A percentile compares a stretch with the other conserved stretches of the same genome.
phyloP scores from a whole-genome alignment of 2,888 invertebrate species.

The Sphecodes monilicornis region DNA sequence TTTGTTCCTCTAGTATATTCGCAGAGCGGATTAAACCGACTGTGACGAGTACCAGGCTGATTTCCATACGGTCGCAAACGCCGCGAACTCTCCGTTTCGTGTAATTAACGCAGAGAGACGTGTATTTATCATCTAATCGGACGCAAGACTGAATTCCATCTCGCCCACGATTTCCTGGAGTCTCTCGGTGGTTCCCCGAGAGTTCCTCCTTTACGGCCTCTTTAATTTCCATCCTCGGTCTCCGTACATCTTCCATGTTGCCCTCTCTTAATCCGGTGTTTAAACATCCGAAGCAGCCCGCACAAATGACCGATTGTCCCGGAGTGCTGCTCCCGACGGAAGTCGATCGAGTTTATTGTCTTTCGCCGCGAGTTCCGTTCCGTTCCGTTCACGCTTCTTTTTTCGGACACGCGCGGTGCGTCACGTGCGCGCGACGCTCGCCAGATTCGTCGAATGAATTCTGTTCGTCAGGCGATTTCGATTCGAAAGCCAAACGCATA shows the following conservation, averaged over 20 bases:
- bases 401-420: conserved; percentile 46
- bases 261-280: conserved; percentile 48
- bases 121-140: conserved; percentile 30
- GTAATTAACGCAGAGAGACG: conserved; percentile 13
- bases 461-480: not conserved
- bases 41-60: not conserved
- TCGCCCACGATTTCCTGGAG: conserved; percentile 62
- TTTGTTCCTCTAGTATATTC: not conserved
- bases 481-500: conserved; percentile 6
- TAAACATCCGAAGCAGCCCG: conserved; percentile 64
- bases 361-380: conserved; percentile 44
- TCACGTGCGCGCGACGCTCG: conserved; percentile 50
- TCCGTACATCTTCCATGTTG: not conserved
- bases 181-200: conserved; percentile 8
- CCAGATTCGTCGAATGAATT: not conserved
- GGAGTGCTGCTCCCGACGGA: conserved; percentile 54
- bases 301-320: conserved; percentile 64
- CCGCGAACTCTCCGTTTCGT: not conserved
- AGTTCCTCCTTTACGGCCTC: conserved; percentile 2
- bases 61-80: not conserved
- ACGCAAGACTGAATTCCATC: conserved; percentile 28
- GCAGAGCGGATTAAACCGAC: not conserved
- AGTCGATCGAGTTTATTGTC: conserved; percentile 72
- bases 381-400: conserved; percentile 55
- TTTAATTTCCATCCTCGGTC: conserved; percentile 28